Base-by-base conservation (phyloP, 35 echinoderm and acorn worm genomes). In the Ophiothrix spiculata region DNA sequence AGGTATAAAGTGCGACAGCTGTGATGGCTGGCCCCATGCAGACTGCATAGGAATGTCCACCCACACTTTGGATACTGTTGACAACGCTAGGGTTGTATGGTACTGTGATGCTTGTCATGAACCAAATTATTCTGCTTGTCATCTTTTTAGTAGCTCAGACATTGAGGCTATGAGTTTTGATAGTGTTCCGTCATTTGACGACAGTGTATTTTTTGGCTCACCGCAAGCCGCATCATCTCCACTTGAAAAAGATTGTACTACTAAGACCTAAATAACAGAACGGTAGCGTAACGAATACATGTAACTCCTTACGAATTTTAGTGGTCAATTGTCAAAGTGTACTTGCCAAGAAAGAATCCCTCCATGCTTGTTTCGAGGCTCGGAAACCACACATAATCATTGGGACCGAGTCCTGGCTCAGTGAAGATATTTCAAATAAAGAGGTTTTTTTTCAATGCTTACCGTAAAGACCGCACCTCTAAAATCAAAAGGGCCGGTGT, bases 321-420 rank as follows among this genome's bases (percentile, higher is more conserved):
- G 84, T 56, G 36, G 80, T 84, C 1, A 84, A 89, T 32, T 89
- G 56, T 40, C 87, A 89, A 74, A 89, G 87, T 77, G 31, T 81
- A 38, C 64, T 39, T 78, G 73, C 63, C 56, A 89, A 89, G 56
- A 46, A 82, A 39, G 60, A 75, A 37, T 49, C 81, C 56, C 21
- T 82, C 15, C 56, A 21, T 15, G 69, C 49, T 82, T 64, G 84
- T 10, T 84, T 84, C 37, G 31, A 83, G 33, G 36, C 88, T 42
- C 33, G 80, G 31, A 56, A 86, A 25, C 83, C 89, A 35, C 42
- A 63, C 35, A 86, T 80, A 19, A 86, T 85, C 74, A 64, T 86
- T 17, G 89, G 83, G n/a, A 86, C 75, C 6, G 89, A 91, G 78
- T 77, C 89, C 25, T 91, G 89, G 89, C 76, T 91, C 17, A 91